Percentiles rank a stretch among this genome's conserved stretches.
These are phyloP conservation scores for Hipparchia semele DNA, from an alignment of 2,888 invertebrate genomes.

Conservation along the genomic window DNA sequence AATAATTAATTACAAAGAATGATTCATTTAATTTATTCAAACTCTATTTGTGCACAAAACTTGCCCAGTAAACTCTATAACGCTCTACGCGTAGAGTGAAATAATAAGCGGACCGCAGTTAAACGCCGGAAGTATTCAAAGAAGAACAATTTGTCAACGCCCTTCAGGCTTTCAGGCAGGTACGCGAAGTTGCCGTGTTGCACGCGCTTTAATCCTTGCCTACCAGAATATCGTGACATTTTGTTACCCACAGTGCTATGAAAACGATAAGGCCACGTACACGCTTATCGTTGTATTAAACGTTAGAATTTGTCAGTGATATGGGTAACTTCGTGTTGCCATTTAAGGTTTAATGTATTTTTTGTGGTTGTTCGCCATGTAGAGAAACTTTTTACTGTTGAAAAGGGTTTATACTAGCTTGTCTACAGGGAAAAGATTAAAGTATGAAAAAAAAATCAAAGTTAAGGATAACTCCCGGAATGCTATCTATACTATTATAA, in stretches of 20 bases:
- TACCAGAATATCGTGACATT: slow-evolving; percentile 13
- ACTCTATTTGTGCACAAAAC: too few species aligned
- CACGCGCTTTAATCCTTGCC: slow-evolving; percentile 5
- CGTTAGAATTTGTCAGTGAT: slow-evolving; percentile 11
- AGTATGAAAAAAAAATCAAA: too few species aligned
- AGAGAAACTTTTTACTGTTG: not conserved
- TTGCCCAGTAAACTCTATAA: too few species aligned
- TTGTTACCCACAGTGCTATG: slow-evolving; percentile 6
- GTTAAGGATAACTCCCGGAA: too few species aligned
- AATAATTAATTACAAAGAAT: too few species aligned
- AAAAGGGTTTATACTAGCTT: not conserved
- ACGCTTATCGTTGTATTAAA: slow-evolving; percentile 11
- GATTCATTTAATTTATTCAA: too few species aligned
- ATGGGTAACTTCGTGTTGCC: not conserved
- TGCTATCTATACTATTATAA: too few species aligned
- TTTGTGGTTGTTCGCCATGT: not conserved
- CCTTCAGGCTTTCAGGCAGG: slow-evolving; percentile 16
- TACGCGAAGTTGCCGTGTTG: slow-evolving; percentile 11
- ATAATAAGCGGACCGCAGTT: slow-evolving; percentile 6
- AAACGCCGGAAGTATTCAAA: slow-evolving; percentile 15
- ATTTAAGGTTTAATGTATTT: not conserved
- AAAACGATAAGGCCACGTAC: slow-evolving; percentile 13
- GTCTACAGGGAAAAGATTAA: not conserved
- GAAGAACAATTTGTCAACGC: slow-evolving; percentile 19
- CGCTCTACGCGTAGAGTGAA: not conserved